Percentiles rank a stretch among this genome's conserved stretches.
phyloP scores from a whole-genome alignment of 2,888 invertebrate species.

The Ischnura elegans region DNA sequence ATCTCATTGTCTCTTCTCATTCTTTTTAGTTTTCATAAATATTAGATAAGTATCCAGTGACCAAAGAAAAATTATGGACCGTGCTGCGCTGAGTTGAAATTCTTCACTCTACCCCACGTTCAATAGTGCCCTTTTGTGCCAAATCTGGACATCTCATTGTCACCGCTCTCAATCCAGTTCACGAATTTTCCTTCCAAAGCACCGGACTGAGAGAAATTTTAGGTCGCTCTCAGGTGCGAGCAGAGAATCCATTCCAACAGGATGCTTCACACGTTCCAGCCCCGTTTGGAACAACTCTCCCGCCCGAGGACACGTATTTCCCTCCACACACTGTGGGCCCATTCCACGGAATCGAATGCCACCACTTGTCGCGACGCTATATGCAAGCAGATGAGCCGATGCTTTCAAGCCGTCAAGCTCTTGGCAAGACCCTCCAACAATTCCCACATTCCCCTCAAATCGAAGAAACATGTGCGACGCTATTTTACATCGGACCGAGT shows the following conservation, averaged over 20 bases:
- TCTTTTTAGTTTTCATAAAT: no score
- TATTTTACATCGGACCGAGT: background rate
- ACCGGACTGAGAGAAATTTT: background rate
- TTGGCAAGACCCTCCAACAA: background rate
- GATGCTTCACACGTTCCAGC: conserved; percentile 12
- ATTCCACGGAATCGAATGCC: background rate
- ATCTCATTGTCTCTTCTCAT: no score
- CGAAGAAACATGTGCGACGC: background rate
- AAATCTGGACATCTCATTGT: background rate
- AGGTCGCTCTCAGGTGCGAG: background rate
- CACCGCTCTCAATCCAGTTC: background rate
- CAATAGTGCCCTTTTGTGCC: no score
- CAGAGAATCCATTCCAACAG: background rate
- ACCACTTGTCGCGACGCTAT: background rate
- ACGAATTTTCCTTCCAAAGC: no score
- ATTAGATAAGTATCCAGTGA: no score
- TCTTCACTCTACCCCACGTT: no score
- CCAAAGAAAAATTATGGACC: no score
- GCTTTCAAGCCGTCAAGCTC: background rate
- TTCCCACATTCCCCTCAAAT: background rate
- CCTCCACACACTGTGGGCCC: background rate
- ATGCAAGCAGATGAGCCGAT: background rate
- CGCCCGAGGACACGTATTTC: background rate
- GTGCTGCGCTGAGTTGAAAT: no score
- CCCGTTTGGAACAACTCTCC: background rate